Percentiles rank a stretch among this genome's conserved stretches.
Conservation (phyloP, 2,797 vertebrate genomes). For the Trichosurus vulpecula region DNA sequence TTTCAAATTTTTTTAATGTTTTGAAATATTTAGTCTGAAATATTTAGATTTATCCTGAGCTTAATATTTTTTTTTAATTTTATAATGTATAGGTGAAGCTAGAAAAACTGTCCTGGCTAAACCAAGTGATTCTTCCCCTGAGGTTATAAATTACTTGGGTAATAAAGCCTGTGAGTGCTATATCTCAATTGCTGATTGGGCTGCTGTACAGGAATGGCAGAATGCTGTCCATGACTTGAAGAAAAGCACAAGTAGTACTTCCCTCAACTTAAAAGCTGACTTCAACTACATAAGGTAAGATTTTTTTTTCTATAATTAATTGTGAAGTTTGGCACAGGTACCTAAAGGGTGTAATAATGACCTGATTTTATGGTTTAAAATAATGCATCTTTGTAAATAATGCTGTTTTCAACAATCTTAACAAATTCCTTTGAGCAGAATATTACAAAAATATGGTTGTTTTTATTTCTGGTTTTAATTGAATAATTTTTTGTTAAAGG, state of each 20-base stretch:
- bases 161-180: slow-evolving; percentile 98
- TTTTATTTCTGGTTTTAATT: background rate
- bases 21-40: slow-evolving; percentile 23
- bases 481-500: background rate
- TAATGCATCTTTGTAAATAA: background rate
- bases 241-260: slow-evolving; percentile 89
- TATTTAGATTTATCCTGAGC: slow-evolving; percentile 15
- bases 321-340: background rate
- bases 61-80: background rate
- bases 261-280: slow-evolving; percentile 93
- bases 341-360: background rate
- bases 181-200: slow-evolving; percentile 94
- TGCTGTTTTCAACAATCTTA: background rate
- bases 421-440: background rate
- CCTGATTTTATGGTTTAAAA: background rate
- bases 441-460: background rate
- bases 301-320: background rate
- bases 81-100: slow-evolving; percentile 87
- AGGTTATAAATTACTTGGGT: slow-evolving; percentile 95
- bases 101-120: slow-evolving; percentile 96
- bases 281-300: slow-evolving; percentile 96
- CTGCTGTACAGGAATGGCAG: slow-evolving; percentile 97
- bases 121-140: slow-evolving; percentile 92
- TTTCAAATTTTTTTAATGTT: slow-evolving; percentile 4
- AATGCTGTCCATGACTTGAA: slow-evolving; percentile 90